phyloP scores from a whole-genome alignment of 2,888 invertebrate species.

The Latrodectus elegans region DNA sequence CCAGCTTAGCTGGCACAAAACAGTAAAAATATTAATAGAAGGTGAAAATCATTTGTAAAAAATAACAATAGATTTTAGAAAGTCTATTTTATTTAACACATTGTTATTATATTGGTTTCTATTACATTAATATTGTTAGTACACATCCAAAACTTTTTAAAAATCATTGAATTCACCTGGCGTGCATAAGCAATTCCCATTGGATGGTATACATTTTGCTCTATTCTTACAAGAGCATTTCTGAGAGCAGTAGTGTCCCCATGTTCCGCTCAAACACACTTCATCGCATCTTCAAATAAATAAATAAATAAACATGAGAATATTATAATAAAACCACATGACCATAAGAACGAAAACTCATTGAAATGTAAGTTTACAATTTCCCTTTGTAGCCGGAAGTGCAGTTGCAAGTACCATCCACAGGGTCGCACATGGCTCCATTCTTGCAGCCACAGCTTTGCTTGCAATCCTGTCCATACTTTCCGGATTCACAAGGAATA shows the following conservation, averaged over 20 bases:
- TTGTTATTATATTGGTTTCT: too few species aligned
- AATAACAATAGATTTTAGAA: too few species aligned
- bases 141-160: too few species aligned
- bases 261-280: not conserved
- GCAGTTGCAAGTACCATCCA: conserved; percentile 43
- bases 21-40: too few species aligned
- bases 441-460: conserved; percentile 27
- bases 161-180: not conserved
- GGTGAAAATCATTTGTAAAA: too few species aligned
- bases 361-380: conserved; percentile 3
- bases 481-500: not conserved
- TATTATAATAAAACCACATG: not conserved
- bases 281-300: not conserved
- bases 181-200: conserved; percentile 15
- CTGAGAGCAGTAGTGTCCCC: conserved; percentile 7
- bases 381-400: conserved; percentile 20
- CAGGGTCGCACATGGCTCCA: conserved; percentile 15
- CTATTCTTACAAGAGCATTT: conserved; percentile 14
- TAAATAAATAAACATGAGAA: not conserved
- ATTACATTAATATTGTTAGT: too few species aligned
- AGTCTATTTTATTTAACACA: too few species aligned
- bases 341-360: too few species aligned
- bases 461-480: conserved; percentile 18
- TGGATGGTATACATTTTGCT: conserved; percentile 6
- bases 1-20: too few species aligned